Evolutionary conservation across 30 jellyfish, hydroid and myxozoan genomes (phyloP).

Genomic region (Chironex yamaguchii): DNA sequence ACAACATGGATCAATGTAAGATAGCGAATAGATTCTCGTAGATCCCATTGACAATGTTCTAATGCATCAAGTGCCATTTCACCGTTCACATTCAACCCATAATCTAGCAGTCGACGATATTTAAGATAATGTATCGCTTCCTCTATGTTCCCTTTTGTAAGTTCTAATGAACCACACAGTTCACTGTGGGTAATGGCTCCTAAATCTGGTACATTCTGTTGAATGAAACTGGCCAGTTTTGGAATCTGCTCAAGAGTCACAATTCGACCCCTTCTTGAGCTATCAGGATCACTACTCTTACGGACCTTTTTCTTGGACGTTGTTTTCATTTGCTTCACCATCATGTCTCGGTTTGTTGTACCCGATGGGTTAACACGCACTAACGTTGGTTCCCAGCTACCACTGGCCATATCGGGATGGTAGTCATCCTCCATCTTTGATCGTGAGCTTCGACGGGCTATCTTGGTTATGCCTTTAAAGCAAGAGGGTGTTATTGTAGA

Average conservation of each 20-base stretch:
- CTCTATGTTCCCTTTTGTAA: not conserved
- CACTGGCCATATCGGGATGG: not conserved
- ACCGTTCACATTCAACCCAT: not conserved
- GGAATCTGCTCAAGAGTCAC: not conserved
- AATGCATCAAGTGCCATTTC: not conserved
- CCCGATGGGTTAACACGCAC: not conserved
- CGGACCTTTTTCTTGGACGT: not conserved
- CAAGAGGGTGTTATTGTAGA: too few species aligned
- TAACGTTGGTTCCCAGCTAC: not conserved
- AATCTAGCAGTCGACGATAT: not conserved
- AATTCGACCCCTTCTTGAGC: not conserved
- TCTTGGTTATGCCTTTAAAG: too few species aligned
- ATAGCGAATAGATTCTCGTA: not conserved
- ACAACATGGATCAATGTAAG: not conserved
- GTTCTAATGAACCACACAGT: not conserved
- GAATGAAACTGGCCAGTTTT: too few species aligned
- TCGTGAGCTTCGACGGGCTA: too few species aligned
- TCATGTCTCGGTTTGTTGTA: not conserved
- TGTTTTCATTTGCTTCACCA: not conserved
- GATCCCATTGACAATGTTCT: not conserved
- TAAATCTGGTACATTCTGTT: not conserved
- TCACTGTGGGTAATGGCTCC: not conserved
- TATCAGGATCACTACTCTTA: not conserved
- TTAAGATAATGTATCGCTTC: not conserved
- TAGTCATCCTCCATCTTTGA: too few species aligned